Conservation (phyloP, 2,113 vertebrate species). For the Chloroceryle aenea region DNA sequence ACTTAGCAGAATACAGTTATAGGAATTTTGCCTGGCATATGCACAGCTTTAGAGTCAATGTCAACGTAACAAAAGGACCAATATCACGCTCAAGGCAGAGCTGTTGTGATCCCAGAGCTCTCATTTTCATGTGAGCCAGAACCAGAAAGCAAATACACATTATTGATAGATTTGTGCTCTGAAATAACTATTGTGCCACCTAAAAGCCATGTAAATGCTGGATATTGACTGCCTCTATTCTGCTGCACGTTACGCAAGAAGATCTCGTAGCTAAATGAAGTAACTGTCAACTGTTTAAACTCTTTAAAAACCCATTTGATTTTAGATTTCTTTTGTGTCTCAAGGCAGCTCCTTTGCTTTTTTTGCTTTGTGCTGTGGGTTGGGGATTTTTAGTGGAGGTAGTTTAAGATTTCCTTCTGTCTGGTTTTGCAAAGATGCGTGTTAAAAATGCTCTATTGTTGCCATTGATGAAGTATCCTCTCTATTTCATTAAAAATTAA, state of each 20-base stretch:
- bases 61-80: not conserved
- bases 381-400: not conserved
- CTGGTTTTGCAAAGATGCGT: constrained; percentile 7
- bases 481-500: constrained; percentile 79
- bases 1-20: not conserved
- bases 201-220: not conserved
- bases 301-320: constrained; percentile 14
- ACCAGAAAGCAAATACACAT: not conserved
- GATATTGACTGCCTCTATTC: not conserved
- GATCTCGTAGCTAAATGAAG: constrained; percentile 19
- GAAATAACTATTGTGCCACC: not conserved
- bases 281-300: not conserved
- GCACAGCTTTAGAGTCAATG: not conserved
- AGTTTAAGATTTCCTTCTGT: not conserved
- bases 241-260: not conserved
- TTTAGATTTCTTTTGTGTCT: not conserved
- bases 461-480: constrained; percentile 67
- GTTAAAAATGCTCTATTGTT: constrained; percentile 51
- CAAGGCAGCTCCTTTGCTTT: not conserved
- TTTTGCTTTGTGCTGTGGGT: not conserved
- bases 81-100: not conserved
- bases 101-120: not conserved
- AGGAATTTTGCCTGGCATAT: not conserved
- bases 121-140: not conserved
- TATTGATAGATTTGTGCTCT: not conserved